Percentiles rank a stretch among this genome's conserved stretches.
phyloP scores from a whole-genome alignment of 2,888 invertebrate species.

The Drosophila prostipennis region DNA sequence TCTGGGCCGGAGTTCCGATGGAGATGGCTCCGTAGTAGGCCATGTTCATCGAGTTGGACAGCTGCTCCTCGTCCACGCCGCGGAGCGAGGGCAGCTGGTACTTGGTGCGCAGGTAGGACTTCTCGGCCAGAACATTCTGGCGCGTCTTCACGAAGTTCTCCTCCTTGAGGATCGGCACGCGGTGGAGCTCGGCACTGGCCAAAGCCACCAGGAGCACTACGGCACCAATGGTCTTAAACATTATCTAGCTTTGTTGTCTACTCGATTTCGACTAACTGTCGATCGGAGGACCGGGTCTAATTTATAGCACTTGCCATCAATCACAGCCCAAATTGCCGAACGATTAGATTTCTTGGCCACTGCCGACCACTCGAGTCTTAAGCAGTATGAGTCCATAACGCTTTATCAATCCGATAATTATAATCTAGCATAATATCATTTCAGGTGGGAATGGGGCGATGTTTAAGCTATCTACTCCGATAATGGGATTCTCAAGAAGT shows the following conservation, averaged over 20 bases:
- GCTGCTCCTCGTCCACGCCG: constrained; percentile 66
- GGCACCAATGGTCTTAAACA: constrained; percentile 57
- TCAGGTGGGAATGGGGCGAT: constrained; percentile 14
- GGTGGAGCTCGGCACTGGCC: constrained; percentile 69
- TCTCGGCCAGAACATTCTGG: constrained; percentile 58
- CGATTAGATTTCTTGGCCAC: constrained; percentile 30
- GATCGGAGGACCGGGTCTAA: constrained; percentile 8
- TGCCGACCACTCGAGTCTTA: background rate
- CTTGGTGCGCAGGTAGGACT: constrained; percentile 59
- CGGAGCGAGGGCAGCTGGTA: constrained; percentile 55
- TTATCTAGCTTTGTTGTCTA: constrained; percentile 52
- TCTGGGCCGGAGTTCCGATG: constrained; percentile 96
- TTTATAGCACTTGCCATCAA: constrained; percentile 44
- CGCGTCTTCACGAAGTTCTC: constrained; percentile 68
- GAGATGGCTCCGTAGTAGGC: constrained; percentile 97
- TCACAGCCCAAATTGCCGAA: constrained; percentile 22
- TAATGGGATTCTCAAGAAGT: constrained; percentile 15
- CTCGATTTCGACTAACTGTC: constrained; percentile 61
- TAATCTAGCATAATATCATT: constrained; percentile 29
- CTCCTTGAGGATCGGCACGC: constrained; percentile 69
- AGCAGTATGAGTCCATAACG: background rate
- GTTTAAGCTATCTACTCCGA: constrained; percentile 13
- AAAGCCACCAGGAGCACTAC: constrained; percentile 64
- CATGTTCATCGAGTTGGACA: constrained; percentile 96
- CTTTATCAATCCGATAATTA: constrained; percentile 28